Evolutionary conservation across 2,797 vertebrate species (phyloP).

Genomic region (Sternotherus odoratus): DNA sequence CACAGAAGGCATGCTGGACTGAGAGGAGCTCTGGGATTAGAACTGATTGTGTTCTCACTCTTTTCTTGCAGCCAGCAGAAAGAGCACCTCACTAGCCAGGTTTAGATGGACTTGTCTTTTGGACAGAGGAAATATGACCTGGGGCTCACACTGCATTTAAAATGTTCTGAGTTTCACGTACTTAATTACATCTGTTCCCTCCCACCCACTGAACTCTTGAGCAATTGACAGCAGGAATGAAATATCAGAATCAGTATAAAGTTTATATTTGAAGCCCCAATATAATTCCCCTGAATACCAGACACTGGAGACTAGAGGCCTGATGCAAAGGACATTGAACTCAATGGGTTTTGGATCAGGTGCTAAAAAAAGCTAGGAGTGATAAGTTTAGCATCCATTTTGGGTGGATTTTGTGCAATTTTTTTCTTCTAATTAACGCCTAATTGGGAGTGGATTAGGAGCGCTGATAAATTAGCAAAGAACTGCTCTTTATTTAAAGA

Average conservation of each 20-base stretch:
- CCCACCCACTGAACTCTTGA: neutral
- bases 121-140: neutral
- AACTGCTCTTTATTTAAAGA: constrained; percentile 30
- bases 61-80: constrained; percentile 62
- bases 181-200: neutral
- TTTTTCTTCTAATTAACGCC: too few species aligned
- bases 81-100: neutral
- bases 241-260: neutral
- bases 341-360: constrained; percentile 32
- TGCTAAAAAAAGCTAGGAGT: constrained; percentile 8
- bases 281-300: constrained; percentile 1
- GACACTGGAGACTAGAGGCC: neutral
- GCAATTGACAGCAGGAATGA: neutral
- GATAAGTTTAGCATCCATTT: neutral
- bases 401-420: too few species aligned
- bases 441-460: constrained; percentile 31
- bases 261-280: neutral
- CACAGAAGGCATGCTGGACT: constrained; percentile 1
- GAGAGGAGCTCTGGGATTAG: constrained; percentile 68
- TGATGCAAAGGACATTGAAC: neutral
- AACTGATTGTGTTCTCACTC: constrained; percentile 55
- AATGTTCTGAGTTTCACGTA: neutral
- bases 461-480: neutral
- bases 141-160: neutral
- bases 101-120: neutral